phyloP scores from a whole-genome alignment of 2,113 vertebrate species.

The Rhinichthys klamathensis region DNA sequence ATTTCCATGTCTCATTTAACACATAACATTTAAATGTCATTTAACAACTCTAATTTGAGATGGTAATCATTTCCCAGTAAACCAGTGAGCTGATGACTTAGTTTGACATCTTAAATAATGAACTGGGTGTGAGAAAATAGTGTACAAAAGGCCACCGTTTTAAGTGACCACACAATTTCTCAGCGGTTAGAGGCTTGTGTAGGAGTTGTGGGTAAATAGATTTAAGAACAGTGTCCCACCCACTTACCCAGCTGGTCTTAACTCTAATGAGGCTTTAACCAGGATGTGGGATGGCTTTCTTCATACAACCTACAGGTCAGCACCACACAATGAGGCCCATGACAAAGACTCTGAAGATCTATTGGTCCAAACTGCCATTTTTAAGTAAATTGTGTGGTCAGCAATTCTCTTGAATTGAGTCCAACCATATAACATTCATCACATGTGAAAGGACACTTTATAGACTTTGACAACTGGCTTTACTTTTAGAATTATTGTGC shows the following conservation, averaged over 20 bases:
- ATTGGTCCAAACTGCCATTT: slow-evolving; percentile 58
- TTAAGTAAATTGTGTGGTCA: slow-evolving; percentile 73
- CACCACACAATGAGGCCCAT: slow-evolving; percentile 72
- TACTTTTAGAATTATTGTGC: slow-evolving; percentile 62
- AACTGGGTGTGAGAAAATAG: slow-evolving; percentile 68
- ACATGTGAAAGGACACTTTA: slow-evolving; percentile 65
- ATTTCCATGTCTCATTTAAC: slow-evolving; percentile 14
- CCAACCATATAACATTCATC: slow-evolving; percentile 68
- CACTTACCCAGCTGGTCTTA: slow-evolving; percentile 65
- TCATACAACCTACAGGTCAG: slow-evolving; percentile 71
- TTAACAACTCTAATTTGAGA: slow-evolving; percentile 21
- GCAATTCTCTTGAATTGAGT: slow-evolving; percentile 68
- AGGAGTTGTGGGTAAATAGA: slow-evolving; percentile 68
- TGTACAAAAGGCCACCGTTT: slow-evolving; percentile 65
- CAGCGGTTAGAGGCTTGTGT: slow-evolving; percentile 59
- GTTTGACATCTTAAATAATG: slow-evolving; percentile 65
- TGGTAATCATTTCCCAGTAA: slow-evolving; percentile 55
- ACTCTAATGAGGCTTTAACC: slow-evolving; percentile 79
- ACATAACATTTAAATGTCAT: slow-evolving; percentile 7
- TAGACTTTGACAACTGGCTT: slow-evolving; percentile 54
- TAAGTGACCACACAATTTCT: slow-evolving; percentile 60
- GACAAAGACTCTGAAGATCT: slow-evolving; percentile 71
- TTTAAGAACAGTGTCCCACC: slow-evolving; percentile 57
- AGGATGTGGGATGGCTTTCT: slow-evolving; percentile 76
- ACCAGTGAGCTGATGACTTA: slow-evolving; percentile 60